Conservation (phyloP, 2,888 invertebrate genomes). For the Endomychus coccineus region DNA sequence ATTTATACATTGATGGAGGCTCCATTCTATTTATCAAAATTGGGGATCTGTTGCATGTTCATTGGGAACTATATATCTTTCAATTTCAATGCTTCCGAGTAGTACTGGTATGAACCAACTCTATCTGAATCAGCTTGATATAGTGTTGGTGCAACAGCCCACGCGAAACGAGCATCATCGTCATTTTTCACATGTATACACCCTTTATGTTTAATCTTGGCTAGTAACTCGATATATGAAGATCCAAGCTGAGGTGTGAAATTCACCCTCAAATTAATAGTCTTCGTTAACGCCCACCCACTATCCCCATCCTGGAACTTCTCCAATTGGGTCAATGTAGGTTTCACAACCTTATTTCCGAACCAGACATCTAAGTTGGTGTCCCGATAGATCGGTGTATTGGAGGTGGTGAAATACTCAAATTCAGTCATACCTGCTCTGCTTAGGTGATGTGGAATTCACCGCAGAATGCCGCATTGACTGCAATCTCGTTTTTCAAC, state of each 20-base stretch:
- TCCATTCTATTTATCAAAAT: too few species aligned
- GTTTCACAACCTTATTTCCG: constrained; percentile 15
- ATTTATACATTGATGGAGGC: too few species aligned
- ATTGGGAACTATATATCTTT: too few species aligned
- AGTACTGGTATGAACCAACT: too few species aligned
- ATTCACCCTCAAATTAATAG: too few species aligned
- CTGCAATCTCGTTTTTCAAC: constrained; percentile 17
- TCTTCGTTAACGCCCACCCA: too few species aligned
- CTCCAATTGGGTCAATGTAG: constrained; percentile 20
- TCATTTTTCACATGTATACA: constrained; percentile 28
- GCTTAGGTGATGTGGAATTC: constrained; percentile 19
- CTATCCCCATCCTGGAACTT: constrained; percentile 26
- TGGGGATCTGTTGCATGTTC: too few species aligned
- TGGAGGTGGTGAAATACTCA: constrained; percentile 25
- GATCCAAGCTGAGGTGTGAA: too few species aligned
- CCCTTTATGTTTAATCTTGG: constrained; percentile 21
- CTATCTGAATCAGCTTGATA: too few species aligned
- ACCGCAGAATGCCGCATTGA: constrained; percentile 20
- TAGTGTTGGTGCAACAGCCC: constrained; percentile 25
- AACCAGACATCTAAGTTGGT: constrained; percentile 23
- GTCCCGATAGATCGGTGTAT: constrained; percentile 20
- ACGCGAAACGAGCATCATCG: constrained; percentile 27
- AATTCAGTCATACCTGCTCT: constrained; percentile 18
- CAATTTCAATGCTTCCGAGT: too few species aligned
- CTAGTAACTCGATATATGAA: constrained; percentile 25